These are phyloP conservation scores for Podarcis muralis DNA, from an alignment of 2,113 vertebrate genomes.

Conservation along the genomic window DNA sequence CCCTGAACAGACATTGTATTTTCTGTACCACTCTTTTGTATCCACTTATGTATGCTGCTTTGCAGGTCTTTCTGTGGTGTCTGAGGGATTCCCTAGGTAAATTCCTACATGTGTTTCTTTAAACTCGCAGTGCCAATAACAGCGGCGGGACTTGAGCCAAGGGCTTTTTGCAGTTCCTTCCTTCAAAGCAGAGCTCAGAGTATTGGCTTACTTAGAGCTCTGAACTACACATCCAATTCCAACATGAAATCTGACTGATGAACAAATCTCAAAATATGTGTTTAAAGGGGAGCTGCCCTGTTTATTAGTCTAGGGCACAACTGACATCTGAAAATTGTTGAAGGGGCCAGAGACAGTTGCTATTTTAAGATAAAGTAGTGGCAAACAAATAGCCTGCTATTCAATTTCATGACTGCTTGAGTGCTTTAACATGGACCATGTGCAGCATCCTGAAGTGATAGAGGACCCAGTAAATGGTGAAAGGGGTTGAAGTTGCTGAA, in stretches of 20 bases:
- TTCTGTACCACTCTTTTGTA: background rate
- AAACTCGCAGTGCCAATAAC: background rate
- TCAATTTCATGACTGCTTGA: background rate
- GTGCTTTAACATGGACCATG: too few relatives aligned
- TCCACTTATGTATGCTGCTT: background rate
- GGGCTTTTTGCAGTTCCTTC: background rate
- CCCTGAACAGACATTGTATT: background rate
- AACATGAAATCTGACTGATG: background rate
- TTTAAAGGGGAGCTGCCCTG: background rate
- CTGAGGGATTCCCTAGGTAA: background rate
- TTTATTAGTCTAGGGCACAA: background rate
- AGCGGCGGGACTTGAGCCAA: background rate
- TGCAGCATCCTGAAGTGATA: background rate
- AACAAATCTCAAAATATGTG: background rate
- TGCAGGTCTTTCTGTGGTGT: background rate
- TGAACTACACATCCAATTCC: background rate
- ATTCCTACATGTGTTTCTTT: background rate
- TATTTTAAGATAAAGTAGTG: background rate
- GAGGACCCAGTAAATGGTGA: too few relatives aligned
- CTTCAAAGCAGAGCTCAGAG: background rate
- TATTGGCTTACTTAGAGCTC: background rate
- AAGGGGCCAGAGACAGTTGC: slow-evolving; percentile 31
- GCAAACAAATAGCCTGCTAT: background rate
- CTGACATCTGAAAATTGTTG: background rate
- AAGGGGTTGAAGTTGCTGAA: too few relatives aligned